A percentile compares a stretch with the other conserved stretches of the same genome.
These are phyloP conservation scores for Brachionus sp. DNA, from an alignment of 1,140 invertebrate species.

Conservation along the genomic window DNA sequence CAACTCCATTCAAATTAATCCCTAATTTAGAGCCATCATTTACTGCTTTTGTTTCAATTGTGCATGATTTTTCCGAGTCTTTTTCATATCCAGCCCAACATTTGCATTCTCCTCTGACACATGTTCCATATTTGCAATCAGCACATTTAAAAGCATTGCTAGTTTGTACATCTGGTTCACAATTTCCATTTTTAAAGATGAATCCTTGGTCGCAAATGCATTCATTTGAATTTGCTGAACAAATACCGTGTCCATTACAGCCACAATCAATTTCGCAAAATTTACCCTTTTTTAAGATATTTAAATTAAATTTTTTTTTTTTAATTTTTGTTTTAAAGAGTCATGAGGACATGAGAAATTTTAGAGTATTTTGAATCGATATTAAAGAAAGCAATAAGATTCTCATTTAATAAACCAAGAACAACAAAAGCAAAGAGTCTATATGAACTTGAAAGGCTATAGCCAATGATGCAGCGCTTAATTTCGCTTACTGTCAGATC, in stretches of 20 bases:
- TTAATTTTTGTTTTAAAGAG: too few relatives aligned
- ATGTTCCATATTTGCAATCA: not conserved
- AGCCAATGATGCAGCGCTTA: too few relatives aligned
- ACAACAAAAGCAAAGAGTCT: too few relatives aligned
- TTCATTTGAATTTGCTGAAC: not conserved
- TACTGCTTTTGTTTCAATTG: not conserved
- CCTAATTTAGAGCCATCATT: slow-evolving; percentile 46
- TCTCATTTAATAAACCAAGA: too few relatives aligned
- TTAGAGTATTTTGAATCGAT: too few relatives aligned
- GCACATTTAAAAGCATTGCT: not conserved
- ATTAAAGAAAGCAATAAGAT: too few relatives aligned
- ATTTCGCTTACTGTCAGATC: too few relatives aligned
- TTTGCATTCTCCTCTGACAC: not conserved
- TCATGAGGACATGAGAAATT: too few relatives aligned
- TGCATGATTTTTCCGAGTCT: not conserved
- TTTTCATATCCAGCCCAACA: not conserved
- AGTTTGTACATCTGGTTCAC: not conserved
- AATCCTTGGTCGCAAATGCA: slow-evolving; percentile 11
- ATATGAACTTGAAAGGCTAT: too few relatives aligned
- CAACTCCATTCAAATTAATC: slow-evolving; percentile 49
- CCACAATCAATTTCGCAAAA: slow-evolving; percentile 21
- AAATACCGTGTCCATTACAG: not conserved
- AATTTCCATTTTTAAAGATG: not conserved
- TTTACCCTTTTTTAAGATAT: too few relatives aligned
- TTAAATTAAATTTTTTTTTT: too few relatives aligned